Evolutionary conservation across 2,888 invertebrate genomes (phyloP).

Genomic region (Campoplex nolae): DNA sequence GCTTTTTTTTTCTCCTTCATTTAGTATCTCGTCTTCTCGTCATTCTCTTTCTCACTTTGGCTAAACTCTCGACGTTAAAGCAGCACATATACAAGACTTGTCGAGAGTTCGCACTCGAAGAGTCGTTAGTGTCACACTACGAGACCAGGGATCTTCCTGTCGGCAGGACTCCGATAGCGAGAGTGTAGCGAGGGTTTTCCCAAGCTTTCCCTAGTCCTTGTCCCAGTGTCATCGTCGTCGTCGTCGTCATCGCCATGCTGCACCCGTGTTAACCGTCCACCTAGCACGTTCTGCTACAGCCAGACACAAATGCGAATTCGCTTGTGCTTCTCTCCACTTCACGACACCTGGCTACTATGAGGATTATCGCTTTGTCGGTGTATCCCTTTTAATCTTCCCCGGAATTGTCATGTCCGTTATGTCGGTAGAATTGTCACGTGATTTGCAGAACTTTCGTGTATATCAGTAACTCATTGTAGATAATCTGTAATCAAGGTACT

Average conservation of each 20-base stretch:
- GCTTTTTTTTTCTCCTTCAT: background rate
- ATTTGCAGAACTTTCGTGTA: background rate
- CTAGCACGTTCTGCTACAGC: background rate
- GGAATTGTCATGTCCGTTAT: constrained; percentile 7
- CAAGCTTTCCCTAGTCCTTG: constrained; percentile 41
- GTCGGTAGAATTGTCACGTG: constrained; percentile 10
- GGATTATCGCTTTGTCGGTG: background rate
- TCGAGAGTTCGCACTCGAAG: constrained; percentile 47
- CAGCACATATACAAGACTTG: constrained; percentile 45
- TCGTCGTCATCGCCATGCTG: constrained; percentile 22
- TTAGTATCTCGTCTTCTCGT: background rate
- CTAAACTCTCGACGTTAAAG: constrained; percentile 27
- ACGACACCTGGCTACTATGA: constrained; percentile 10
- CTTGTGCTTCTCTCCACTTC: background rate
- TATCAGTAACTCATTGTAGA: background rate
- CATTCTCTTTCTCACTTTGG: background rate
- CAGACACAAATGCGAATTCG: constrained; percentile 12
- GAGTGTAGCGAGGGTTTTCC: constrained; percentile 35
- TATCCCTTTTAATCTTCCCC: constrained; percentile 17
- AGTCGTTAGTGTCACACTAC: constrained; percentile 63
- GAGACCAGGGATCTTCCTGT: constrained; percentile 59
- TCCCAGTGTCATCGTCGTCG: background rate
- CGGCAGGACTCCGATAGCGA: constrained; percentile 38
- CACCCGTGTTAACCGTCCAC: constrained; percentile 17
- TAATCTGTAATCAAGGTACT: background rate